A percentile compares a stretch with the other conserved stretches of the same genome.
Evolutionary conservation across 1,140 invertebrate species (phyloP).

Genomic region (Palaemon carinicauda): DNA sequence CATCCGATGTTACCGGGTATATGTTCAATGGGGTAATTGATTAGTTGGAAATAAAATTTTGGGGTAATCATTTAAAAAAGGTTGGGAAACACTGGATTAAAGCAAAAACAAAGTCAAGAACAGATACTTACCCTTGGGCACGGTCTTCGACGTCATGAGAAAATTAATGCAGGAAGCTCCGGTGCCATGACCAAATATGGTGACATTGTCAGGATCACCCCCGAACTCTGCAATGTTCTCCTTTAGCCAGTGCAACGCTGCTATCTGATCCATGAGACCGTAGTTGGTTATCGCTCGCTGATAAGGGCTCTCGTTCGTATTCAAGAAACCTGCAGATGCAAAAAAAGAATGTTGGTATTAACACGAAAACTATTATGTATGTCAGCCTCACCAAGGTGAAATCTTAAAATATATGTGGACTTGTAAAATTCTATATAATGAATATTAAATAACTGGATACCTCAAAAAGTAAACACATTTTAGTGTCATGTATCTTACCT

Average conservation of each 20-base stretch:
- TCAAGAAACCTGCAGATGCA: conserved; percentile 61
- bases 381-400: too few relatives aligned
- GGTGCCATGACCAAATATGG: conserved; percentile 92
- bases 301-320: conserved; percentile 60
- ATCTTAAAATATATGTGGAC: too few relatives aligned
- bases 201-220: conserved; percentile 85
- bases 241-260: conserved; percentile 62
- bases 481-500: too few relatives aligned
- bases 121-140: conserved; percentile 81
- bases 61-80: too few relatives aligned
- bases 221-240: conserved; percentile 86
- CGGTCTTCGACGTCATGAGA: conserved; percentile 86
- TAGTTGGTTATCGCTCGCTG: conserved; percentile 75
- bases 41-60: too few relatives aligned
- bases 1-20: too few relatives aligned
- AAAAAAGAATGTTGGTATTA: not conserved
- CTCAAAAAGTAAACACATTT: too few relatives aligned
- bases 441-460: too few relatives aligned
- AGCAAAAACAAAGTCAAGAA: not conserved
- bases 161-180: conserved; percentile 92
- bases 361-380: not conserved
- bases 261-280: conserved; percentile 64
- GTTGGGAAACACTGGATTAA: too few relatives aligned
- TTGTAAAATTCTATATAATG: too few relatives aligned
- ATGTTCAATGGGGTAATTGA: too few relatives aligned